These are phyloP conservation scores for Paguma larvata DNA, from an alignment of 2,797 vertebrate genomes.

Conservation along the genomic window DNA sequence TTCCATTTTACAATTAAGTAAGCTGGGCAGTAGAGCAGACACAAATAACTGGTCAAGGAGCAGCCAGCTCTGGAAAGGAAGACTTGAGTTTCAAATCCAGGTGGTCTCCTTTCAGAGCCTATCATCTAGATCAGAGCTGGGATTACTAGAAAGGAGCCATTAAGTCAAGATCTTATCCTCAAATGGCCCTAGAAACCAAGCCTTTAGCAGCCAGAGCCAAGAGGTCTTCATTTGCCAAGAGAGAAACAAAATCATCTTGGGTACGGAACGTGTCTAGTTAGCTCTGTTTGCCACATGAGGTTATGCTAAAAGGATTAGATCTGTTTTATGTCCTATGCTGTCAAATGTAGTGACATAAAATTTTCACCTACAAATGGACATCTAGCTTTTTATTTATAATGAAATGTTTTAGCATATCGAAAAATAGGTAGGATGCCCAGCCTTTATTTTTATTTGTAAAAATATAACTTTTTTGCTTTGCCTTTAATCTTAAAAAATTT, in stretches of 20 bases:
- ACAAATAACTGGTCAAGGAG: neutral
- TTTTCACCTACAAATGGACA: neutral
- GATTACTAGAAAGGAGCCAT: neutral
- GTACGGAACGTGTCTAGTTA: rapidly evolving
- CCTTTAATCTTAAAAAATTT: neutral
- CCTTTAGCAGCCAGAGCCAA: neutral
- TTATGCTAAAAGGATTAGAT: neutral
- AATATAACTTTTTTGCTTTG: neutral
- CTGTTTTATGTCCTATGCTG: neutral
- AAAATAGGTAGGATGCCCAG: neutral
- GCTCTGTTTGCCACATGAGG: neutral
- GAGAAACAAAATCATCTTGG: neutral
- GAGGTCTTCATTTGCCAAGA: neutral
- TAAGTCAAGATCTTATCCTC: neutral
- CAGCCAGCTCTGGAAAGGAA: neutral
- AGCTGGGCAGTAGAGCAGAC: neutral
- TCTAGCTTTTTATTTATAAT: neutral
- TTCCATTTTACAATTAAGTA: neutral
- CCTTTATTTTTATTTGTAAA: neutral
- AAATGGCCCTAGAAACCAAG: neutral
- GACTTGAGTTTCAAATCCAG: neutral
- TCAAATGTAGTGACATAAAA: neutral
- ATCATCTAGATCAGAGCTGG: neutral
- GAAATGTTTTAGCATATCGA: neutral
- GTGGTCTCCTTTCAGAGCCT: neutral